These are phyloP conservation scores for Harpagoxenus sublaevis DNA, from an alignment of 2,888 invertebrate species.

Conservation along the genomic window DNA sequence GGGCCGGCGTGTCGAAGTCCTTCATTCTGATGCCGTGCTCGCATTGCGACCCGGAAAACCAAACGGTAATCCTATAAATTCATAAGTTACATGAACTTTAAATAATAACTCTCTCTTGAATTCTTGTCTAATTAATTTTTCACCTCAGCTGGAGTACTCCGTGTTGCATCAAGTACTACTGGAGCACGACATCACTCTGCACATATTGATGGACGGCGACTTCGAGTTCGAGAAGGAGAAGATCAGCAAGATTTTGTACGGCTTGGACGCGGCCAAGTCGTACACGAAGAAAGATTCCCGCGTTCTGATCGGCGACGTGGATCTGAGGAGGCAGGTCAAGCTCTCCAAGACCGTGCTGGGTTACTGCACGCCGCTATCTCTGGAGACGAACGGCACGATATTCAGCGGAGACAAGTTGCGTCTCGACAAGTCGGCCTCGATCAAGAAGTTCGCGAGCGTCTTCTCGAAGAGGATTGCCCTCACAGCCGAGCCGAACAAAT, in stretches of 20 bases:
- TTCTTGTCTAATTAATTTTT: conserved; percentile 5
- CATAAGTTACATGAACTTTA: neutral
- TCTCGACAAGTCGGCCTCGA: conserved; percentile 87
- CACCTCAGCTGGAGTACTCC: conserved; percentile 92
- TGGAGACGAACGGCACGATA: conserved; percentile 94
- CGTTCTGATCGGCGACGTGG: conserved; percentile 90
- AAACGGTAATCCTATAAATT: conserved; percentile 88
- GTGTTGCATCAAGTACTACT: conserved; percentile 93
- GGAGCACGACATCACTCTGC: conserved; percentile 93
- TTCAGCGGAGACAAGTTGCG: conserved; percentile 89
- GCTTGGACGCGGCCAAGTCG: conserved; percentile 91
- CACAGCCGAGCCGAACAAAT: conserved; percentile 88
- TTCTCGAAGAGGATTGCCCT: conserved; percentile 90
- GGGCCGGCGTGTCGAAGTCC: conserved; percentile 94
- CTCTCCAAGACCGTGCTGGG: conserved; percentile 92
- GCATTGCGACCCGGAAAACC: conserved; percentile 90
- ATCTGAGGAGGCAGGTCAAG: conserved; percentile 91
- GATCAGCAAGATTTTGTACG: conserved; percentile 92
- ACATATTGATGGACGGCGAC: conserved; percentile 94
- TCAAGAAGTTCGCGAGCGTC: conserved; percentile 89
- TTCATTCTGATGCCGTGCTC: conserved; percentile 94
- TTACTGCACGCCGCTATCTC: conserved; percentile 92
- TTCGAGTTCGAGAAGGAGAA: conserved; percentile 92
- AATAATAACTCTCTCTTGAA: conserved; percentile 3
- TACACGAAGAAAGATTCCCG: conserved; percentile 94